These are phyloP conservation scores for Rhadina sibilatrix DNA, from an alignment of 2,113 vertebrate genomes.

Conservation along the genomic window DNA sequence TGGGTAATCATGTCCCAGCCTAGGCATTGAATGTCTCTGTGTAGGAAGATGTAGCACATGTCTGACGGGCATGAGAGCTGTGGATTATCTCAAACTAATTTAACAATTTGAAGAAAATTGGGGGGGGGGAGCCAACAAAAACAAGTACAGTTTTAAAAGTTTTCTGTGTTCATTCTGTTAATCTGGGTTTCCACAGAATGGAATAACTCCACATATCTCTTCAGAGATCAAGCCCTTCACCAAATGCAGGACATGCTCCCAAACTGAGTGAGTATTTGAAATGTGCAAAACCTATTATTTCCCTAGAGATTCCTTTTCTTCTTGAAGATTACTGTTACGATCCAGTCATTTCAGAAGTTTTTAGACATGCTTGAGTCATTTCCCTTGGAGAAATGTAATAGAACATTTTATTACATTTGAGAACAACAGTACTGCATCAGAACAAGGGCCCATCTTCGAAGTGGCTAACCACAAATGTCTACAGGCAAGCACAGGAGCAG, in stretches of 20 bases:
- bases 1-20: not conserved
- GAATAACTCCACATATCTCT: not conserved
- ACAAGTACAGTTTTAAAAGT: not conserved
- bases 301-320: not conserved
- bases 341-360: not conserved
- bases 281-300: not conserved
- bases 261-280: not conserved
- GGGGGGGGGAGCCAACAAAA: not conserved
- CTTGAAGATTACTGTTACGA: too few relatives aligned
- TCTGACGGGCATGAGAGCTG: not conserved
- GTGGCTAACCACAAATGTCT: not conserved
- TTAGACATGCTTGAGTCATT: not conserved
- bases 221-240: not conserved
- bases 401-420: not conserved
- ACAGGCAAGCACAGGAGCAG: not conserved
- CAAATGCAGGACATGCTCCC: not conserved
- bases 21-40: not conserved
- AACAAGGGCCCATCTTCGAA: fast-evolving
- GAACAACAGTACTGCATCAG: not conserved
- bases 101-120: not conserved
- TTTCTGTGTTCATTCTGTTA: not conserved
- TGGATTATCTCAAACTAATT: not conserved
- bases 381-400: not conserved
- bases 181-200: not conserved
- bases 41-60: not conserved